Conservation (phyloP, 1,140 invertebrate species). For the Subanguina moxae region DNA sequence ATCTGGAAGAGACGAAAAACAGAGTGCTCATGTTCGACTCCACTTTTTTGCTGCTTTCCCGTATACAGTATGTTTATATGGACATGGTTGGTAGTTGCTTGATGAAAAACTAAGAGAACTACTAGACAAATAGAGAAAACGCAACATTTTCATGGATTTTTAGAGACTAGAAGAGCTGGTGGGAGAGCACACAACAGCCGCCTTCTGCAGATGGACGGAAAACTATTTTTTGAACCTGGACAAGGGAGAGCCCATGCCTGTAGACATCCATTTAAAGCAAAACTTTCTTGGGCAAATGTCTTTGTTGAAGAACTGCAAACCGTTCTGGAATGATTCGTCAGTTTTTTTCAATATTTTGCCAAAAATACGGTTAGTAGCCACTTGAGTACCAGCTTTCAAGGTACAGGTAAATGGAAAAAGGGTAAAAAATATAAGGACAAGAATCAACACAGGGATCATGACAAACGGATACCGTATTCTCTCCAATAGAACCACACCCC, state of each 20-base stretch:
- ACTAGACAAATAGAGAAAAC: too few species aligned
- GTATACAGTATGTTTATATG: slow-evolving; percentile 23
- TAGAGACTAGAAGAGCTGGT: slow-evolving; percentile 33
- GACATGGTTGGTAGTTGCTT: slow-evolving; percentile 19
- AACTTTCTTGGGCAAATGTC: slow-evolving; percentile 16
- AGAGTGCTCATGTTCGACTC: slow-evolving; percentile 32
- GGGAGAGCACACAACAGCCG: slow-evolving; percentile 16
- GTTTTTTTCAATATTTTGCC: background rate
- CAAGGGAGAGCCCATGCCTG: slow-evolving; percentile 20
- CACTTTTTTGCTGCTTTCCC: slow-evolving; percentile 28
- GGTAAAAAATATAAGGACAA: background rate
- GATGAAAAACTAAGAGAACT: background rate
- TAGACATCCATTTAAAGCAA: background rate
- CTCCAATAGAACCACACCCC: too few species aligned
- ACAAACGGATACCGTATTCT: too few species aligned
- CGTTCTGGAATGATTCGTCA: slow-evolving; percentile 22
- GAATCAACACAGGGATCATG: too few species aligned
- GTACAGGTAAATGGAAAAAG: too few species aligned
- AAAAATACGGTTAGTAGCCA: too few species aligned
- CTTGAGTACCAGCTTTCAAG: too few species aligned
- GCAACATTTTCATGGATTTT: slow-evolving; percentile 18
- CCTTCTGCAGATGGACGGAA: slow-evolving; percentile 30
- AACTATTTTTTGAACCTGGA: slow-evolving; percentile 21
- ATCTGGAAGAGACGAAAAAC: slow-evolving; percentile 10
- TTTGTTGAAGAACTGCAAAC: slow-evolving; percentile 6